Percentiles rank a stretch among this genome's conserved stretches.
Evolutionary conservation across 2,797 vertebrate genomes (phyloP).

Genomic region (Gymnoscopelus braueri): DNA sequence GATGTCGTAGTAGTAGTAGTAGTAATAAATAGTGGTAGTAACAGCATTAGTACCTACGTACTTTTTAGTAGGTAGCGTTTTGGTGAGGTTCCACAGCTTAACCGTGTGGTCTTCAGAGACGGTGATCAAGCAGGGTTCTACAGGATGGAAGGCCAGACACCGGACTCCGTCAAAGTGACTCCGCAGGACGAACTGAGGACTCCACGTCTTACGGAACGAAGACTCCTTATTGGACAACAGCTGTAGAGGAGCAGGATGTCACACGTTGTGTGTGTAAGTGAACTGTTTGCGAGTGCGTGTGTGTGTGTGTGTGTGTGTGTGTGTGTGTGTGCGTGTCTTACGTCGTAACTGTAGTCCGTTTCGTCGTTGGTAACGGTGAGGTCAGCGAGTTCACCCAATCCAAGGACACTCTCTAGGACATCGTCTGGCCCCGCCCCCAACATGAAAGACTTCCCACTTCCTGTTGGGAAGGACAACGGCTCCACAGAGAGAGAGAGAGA

Average conservation of each 20-base stretch:
- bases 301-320: background rate
- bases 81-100: conserved; percentile 99
- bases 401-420: conserved; percentile 95
- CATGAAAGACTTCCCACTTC: conserved; percentile 96
- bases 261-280: background rate
- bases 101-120: conserved; percentile 98
- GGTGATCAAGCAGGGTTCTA: conserved; percentile 96
- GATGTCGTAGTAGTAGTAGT: too few species aligned
- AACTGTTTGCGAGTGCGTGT: background rate
- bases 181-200: conserved; percentile 95
- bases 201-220: conserved; percentile 98
- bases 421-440: conserved; percentile 92
- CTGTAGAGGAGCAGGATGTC: conserved; percentile 73
- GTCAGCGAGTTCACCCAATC: conserved; percentile 97
- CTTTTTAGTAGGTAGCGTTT: conserved; percentile 99
- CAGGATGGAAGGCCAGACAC: conserved; percentile 96
- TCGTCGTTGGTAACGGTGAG: conserved; percentile 97
- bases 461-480: conserved; percentile 92
- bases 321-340: conserved; percentile 82
- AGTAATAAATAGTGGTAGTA: too few species aligned
- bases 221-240: conserved; percentile 95
- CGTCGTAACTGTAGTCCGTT: conserved; percentile 97
- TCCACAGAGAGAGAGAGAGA: conserved; percentile 85
- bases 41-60: conserved; percentile 61
- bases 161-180: conserved; percentile 98